Evolutionary conservation across 2,888 invertebrate species (phyloP).

Genomic region (Aporophyla lueneburgensis): DNA sequence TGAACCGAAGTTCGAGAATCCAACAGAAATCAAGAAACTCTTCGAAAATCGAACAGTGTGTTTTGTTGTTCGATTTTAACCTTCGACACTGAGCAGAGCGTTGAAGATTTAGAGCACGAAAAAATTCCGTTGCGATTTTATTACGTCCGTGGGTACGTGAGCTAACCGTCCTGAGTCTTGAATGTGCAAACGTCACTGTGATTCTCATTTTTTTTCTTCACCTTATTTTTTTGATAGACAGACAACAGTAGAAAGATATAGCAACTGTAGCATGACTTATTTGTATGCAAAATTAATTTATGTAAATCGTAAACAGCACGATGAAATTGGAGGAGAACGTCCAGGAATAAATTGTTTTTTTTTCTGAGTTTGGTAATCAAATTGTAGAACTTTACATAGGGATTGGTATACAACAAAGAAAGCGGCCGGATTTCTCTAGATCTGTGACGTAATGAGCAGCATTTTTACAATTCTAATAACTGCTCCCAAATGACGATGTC

Average conservation of each 20-base stretch:
- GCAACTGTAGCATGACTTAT: background rate
- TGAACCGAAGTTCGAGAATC: too few species aligned
- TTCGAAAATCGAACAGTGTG: too few species aligned
- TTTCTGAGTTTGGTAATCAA: conserved; percentile 29
- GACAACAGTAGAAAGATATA: background rate
- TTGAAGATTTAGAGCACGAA: too few species aligned
- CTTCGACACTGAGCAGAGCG: too few species aligned
- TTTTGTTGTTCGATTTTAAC: too few species aligned
- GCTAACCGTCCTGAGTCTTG: background rate
- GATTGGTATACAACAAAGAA: conserved; percentile 4
- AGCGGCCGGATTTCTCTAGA: background rate
- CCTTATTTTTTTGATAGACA: background rate
- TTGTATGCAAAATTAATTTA: conserved; percentile 11
- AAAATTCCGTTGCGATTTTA: too few species aligned
- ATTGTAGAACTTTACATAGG: conserved; percentile 25
- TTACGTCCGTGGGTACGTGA: background rate
- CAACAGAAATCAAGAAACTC: too few species aligned
- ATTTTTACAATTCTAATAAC: too few species aligned
- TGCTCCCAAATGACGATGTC: too few species aligned
- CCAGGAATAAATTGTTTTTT: conserved; percentile 36
- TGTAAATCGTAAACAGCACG: conserved; percentile 42
- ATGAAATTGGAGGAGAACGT: conserved; percentile 28
- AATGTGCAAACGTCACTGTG: background rate
- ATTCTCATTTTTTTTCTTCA: background rate
- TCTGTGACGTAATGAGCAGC: background rate